Conservation (phyloP, 2,888 invertebrate genomes). For the Eristalis tenax region DNA sequence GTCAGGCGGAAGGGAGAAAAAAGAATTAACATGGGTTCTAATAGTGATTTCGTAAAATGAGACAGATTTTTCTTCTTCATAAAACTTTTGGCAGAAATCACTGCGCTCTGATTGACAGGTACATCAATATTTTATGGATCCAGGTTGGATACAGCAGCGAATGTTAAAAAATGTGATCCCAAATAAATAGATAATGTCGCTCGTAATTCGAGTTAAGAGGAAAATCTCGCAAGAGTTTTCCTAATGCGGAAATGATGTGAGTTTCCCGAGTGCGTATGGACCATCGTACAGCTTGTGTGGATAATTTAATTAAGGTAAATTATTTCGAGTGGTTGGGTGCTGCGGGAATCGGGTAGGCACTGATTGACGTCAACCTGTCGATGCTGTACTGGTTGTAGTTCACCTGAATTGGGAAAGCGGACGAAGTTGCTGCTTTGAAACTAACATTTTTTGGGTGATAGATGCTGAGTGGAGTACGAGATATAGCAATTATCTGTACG, state of each 20-base stretch:
- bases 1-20: background rate
- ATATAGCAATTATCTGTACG: too few relatives aligned
- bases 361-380: too few relatives aligned
- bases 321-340: too few relatives aligned
- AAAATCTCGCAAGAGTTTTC: background rate
- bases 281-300: too few relatives aligned
- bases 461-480: too few relatives aligned
- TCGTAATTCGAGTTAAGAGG: background rate
- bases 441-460: too few relatives aligned
- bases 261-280: too few relatives aligned
- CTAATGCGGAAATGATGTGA: background rate
- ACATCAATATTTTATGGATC: conserved; percentile 24
- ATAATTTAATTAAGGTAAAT: too few relatives aligned
- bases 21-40: conserved; percentile 43
- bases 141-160: background rate
- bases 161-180: background rate
- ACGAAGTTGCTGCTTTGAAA: too few relatives aligned
- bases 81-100: conserved; percentile 46
- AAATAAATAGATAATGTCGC: background rate
- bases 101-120: conserved; percentile 24
- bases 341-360: too few relatives aligned
- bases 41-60: conserved; percentile 50
- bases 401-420: too few relatives aligned
- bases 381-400: too few relatives aligned
- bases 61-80: conserved; percentile 47